Conservation (phyloP, 2,797 vertebrate species). For the Rhyacichthys aspro region DNA sequence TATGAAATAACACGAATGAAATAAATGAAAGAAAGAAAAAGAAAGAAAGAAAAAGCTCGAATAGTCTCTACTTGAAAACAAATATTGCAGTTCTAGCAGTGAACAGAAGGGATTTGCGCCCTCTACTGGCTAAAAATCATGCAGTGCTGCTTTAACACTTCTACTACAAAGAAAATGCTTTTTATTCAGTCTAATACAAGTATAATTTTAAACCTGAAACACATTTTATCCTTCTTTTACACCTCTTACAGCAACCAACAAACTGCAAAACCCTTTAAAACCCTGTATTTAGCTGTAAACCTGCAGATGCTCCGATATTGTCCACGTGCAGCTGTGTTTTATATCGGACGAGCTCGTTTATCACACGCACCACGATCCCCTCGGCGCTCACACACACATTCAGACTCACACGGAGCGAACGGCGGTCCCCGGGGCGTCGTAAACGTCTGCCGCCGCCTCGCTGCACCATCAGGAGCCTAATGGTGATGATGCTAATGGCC, state of each 20-base stretch:
- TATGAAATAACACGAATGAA: no score
- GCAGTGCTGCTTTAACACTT: no score
- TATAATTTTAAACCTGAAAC: no score
- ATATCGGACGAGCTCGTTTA: conserved; percentile 30
- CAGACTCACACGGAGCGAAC: conserved; percentile 5
- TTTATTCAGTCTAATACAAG: no score
- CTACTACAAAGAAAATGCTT: no score
- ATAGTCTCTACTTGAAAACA: no score
- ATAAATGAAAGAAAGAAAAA: no score
- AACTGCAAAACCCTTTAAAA: not conserved
- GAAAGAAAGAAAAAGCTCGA: no score
- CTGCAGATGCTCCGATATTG: not conserved
- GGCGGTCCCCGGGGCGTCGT: conserved; percentile 60
- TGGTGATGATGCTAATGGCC: conserved; percentile 66
- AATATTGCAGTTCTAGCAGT: no score
- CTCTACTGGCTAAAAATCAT: no score
- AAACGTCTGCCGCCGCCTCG: conserved; percentile 47
- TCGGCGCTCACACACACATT: conserved; percentile 10
- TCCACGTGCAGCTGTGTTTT: conserved; percentile 33
- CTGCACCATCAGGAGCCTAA: conserved; percentile 58
- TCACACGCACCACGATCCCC: no score
- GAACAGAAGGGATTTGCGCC: no score
- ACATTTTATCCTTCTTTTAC: not conserved
- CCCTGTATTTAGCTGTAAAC: not conserved
- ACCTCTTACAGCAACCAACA: not conserved